Percentiles rank a stretch among this genome's conserved stretches.
These are phyloP conservation scores for Agrypnia vestita DNA, from an alignment of 1,140 invertebrate species.

Conservation along the genomic window DNA sequence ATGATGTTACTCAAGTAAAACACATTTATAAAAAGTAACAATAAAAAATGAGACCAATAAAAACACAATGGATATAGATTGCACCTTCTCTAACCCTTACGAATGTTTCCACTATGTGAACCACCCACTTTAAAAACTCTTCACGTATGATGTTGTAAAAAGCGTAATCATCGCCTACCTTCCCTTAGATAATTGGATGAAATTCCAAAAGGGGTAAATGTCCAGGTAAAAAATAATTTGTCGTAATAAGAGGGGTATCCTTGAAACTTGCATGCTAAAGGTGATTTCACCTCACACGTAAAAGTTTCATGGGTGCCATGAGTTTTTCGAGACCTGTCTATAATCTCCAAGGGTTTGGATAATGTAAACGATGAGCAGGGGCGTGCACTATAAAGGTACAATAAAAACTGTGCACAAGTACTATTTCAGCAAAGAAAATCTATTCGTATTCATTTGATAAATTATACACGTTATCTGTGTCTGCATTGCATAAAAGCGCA, in stretches of 20 bases:
- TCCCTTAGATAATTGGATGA: constrained; percentile 42
- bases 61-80: constrained; percentile 13
- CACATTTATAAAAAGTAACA: no score
- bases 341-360: background rate
- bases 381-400: no score
- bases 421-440: no score
- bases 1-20: no score
- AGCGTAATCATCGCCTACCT: constrained; percentile 37
- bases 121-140: constrained; percentile 30
- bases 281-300: background rate
- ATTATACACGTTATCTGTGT: no score
- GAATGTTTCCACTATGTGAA: constrained; percentile 23
- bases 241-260: constrained; percentile 32
- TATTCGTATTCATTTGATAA: no score
- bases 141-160: constrained; percentile 34
- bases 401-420: no score
- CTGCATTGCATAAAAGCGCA: no score
- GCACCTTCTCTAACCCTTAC: constrained; percentile 1
- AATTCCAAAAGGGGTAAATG: constrained; percentile 38
- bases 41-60: no score
- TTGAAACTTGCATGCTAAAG: constrained; percentile 9
- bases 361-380: no score
- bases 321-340: background rate
- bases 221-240: constrained; percentile 45
- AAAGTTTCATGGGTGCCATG: constrained; percentile 10